Percentiles rank a stretch among this genome's conserved stretches.
Evolutionary conservation across 2,113 vertebrate genomes (phyloP).

Genomic region (Charina bottae): DNA sequence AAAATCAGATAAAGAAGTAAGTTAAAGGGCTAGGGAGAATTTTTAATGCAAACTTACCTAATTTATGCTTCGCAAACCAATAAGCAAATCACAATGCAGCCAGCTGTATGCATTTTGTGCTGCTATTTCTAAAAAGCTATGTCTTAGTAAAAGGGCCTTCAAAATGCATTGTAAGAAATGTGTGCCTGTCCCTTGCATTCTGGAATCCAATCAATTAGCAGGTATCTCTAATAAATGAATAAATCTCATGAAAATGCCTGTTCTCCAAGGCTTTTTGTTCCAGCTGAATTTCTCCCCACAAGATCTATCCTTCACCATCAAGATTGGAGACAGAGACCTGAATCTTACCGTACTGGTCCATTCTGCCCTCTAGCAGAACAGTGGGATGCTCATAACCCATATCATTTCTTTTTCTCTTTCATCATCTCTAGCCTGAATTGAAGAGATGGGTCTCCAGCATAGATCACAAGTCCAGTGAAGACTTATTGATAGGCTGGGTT

Average conservation of each 20-base stretch:
- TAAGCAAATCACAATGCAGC: neutral
- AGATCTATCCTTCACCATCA: neutral
- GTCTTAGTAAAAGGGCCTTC: neutral
- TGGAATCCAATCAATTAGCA: neutral
- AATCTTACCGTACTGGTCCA: fast-evolving
- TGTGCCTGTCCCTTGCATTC: fast-evolving
- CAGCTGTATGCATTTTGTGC: neutral
- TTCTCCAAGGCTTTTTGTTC: fast-evolving
- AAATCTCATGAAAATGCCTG: neutral
- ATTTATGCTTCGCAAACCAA: neutral
- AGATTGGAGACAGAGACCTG: neutral
- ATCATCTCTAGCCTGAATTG: neutral
- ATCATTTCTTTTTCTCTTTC: neutral
- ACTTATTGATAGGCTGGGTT: neutral
- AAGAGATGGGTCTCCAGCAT: neutral
- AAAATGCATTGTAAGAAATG: neutral
- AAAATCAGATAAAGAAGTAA: neutral
- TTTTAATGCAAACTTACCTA: neutral
- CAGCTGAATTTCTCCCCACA: neutral
- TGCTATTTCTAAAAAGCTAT: neutral
- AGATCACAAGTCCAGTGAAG: neutral
- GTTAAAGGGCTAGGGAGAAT: neutral
- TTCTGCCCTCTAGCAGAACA: fast-evolving
- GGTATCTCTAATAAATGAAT: too few species aligned
- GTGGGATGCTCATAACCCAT: neutral